Evolutionary conservation across 92 coral and sea anemone genomes (phyloP), one percentile per base, ranked within the genome.

Genomic region (Epizoanthus illoricatus): DNA sequence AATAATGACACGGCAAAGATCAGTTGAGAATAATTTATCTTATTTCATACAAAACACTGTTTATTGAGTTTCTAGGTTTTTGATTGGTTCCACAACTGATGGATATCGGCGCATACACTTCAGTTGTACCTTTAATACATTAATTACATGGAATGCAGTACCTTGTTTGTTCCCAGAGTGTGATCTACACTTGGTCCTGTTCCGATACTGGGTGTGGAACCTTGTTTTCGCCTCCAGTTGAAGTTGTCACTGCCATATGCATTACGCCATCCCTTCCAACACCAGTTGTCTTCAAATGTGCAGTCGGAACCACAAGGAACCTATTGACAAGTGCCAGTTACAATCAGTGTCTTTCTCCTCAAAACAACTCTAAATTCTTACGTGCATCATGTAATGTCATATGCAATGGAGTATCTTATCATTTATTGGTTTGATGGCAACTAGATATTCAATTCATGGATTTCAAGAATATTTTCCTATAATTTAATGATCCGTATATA

Each of bases 211-310:
- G 96, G 93, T 1, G 99, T 92, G 16, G 80, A 43, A 55, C 98
- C 99, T 65, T 92, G 87, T 39, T 86, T 87, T 58, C 98, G 75
- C 28, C 81, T 71, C 99, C 99, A 97, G 88, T 97, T 94, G 33
- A 92, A 88, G 90, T 97, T 97, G 79, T 97, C 99, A 24, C 90
- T 71, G 18, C 93, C 95, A 20, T 79, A 76, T 0, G 98, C 90
- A 65, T 97, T 97, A 61, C 98, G 85, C 99, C 99, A 97, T 0
- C 99, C 99, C 65, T 84, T 88, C 87, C 86, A 93, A 73, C 99
- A 97, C 58, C 69, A 80, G 42, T 90, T 84, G 85, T 89, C 99
- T 84, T 96, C 99, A 76, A 96, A 96, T 20, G 93, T 85, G 57
- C 99, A 96, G 65, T 83, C 73, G 43, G 98, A 86, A 5, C 99